Evolutionary conservation across 2,797 vertebrate genomes (phyloP), one percentile per base, ranked within the genome.

Genomic region (Tragopan temminckii): DNA sequence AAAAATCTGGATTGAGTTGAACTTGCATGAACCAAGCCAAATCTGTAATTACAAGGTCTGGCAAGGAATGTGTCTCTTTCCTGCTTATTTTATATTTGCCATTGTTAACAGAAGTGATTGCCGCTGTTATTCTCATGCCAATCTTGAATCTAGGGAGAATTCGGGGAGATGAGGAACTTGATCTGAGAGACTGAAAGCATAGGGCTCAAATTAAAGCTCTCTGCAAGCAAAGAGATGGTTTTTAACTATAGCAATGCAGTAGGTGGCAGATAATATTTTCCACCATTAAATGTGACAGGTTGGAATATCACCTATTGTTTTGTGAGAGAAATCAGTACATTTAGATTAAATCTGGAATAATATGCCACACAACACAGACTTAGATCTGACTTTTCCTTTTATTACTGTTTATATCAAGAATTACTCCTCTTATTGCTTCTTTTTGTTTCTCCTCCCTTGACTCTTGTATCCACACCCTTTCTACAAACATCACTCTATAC

Each of bases 201-300:
- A 78, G 80, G 88, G 91, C 63, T 96, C 72, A 91, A 94, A 95
- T 91, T 96, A 91, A 94, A 89, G 88, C 81, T 46, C 67, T 84
- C 55, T 92, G 50, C 62, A 89, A 97, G 67, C 82, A 85, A 92
- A 96, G 93, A 80, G 87, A 81, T 88, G 78, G 31, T 69, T 90
- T 92, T 94, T 77, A 96, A 93, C 94, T 85, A 80, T 79, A 76
- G 85, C 95, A 94, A 93, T 93, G 63, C 72, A 92, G 86, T 94
- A 68, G 89, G 91, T 92, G 88, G 64, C 87, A 96, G 96, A 88
- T 76, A 96, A 87, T 94, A 88, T 90, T 88, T 84, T 46, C 88
- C 52, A 88, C 61, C 9, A 4, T 93, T 97, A 96, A 90, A 94
- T 96, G 94, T 96, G 74, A 84, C 91, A 90, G 80, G 71, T 77